phyloP scores from a whole-genome alignment of 2,797 vertebrate genomes.

The Leptatherina wallacei region DNA sequence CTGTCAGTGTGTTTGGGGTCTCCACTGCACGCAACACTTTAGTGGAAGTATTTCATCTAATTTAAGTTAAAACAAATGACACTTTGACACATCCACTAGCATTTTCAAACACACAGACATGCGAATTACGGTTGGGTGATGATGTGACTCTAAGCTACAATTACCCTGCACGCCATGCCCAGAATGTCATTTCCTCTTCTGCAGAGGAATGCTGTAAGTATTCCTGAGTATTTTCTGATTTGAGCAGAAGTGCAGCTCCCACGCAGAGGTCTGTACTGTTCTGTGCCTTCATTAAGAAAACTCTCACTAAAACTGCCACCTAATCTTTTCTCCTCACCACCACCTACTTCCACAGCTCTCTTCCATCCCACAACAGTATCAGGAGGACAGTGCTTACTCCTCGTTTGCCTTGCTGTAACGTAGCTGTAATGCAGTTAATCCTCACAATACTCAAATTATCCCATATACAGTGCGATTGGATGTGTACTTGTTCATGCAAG shows the following conservation, averaged over 20 bases:
- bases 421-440: constrained; percentile 1
- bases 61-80: constrained; percentile 5
- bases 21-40: constrained; percentile 1
- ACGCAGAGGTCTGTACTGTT: constrained; percentile 35
- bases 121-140: constrained; percentile 9
- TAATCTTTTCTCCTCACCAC: constrained; percentile 49
- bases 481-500: neutral
- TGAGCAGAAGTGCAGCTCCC: constrained; percentile 49
- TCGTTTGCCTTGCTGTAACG: constrained; percentile 11
- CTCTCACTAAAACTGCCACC: constrained; percentile 50
- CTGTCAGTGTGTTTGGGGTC: neutral
- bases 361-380: constrained; percentile 39
- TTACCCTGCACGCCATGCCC: constrained; percentile 29
- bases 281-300: constrained; percentile 65
- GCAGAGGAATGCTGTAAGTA: constrained; percentile 38
- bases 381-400: constrained; percentile 29
- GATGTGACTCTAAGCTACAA: constrained; percentile 27
- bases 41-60: constrained; percentile 15
- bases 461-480: neutral
- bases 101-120: neutral
- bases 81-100: neutral
- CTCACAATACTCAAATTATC: neutral
- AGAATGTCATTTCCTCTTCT: constrained; percentile 27
- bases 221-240: constrained; percentile 30
- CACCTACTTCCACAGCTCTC: constrained; percentile 45